Evolutionary conservation across 2,888 invertebrate genomes (phyloP).

Genomic region (Muscina levida): DNA sequence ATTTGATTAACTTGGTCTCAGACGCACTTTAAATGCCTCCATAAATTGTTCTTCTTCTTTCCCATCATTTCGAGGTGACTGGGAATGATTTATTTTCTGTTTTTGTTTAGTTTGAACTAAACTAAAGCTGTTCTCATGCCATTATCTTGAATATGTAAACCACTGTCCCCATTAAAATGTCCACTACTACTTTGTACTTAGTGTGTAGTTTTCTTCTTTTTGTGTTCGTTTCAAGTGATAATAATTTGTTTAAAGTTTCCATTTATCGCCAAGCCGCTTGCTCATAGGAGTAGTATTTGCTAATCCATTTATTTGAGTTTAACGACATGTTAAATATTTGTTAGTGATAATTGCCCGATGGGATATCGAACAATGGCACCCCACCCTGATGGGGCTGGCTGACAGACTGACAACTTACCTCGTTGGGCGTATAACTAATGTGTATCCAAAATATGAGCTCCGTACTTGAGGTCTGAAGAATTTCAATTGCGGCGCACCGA

Average conservation of each 20-base stretch:
- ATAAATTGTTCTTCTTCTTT: too few relatives aligned
- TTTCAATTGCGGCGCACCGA: constrained; percentile 58
- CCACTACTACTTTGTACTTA: too few relatives aligned
- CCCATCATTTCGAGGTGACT: too few relatives aligned
- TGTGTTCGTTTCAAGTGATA: constrained; percentile 13
- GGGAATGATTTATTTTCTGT: too few relatives aligned
- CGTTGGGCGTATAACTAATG: constrained; percentile 62
- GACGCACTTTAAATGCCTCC: too few relatives aligned
- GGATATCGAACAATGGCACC: background rate
- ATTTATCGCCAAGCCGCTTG: constrained; percentile 1
- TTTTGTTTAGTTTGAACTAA: too few relatives aligned
- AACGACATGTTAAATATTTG: constrained; percentile 34
- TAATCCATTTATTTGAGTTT: constrained; percentile 33
- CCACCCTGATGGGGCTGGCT: background rate
- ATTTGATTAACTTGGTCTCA: too few relatives aligned
- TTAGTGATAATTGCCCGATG: background rate
- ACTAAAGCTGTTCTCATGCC: too few relatives aligned
- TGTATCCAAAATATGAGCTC: constrained; percentile 65
- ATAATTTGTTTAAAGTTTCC: constrained; percentile 28
- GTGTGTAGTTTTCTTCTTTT: too few relatives aligned
- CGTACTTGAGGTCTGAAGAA: constrained; percentile 59
- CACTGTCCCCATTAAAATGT: too few relatives aligned
- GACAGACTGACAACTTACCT: constrained; percentile 55
- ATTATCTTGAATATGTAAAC: too few relatives aligned
- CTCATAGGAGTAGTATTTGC: background rate